phyloP scores from a whole-genome alignment of 2,888 invertebrate genomes.

The Hirtodrosophila duncani region DNA sequence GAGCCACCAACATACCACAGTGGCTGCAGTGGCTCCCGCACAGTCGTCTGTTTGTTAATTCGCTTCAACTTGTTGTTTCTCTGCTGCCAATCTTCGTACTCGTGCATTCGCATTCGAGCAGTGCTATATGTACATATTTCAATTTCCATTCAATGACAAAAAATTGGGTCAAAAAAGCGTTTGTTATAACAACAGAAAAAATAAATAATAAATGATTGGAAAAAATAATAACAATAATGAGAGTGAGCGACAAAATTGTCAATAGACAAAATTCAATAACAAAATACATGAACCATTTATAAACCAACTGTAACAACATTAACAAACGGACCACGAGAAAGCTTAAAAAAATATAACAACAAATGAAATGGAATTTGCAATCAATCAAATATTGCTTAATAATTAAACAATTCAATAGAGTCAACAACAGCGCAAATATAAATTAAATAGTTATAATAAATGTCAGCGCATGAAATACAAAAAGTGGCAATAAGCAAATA shows the following conservation, averaged over 20 bases:
- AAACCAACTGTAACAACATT: slow-evolving; percentile 44
- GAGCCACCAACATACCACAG: slow-evolving; percentile 4
- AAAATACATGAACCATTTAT: slow-evolving; percentile 33
- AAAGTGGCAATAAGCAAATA: slow-evolving; percentile 24
- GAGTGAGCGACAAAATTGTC: slow-evolving; percentile 53
- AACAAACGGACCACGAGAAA: slow-evolving; percentile 42
- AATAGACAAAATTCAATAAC: slow-evolving; percentile 28
- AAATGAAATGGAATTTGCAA: slow-evolving; percentile 64
- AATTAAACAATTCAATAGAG: slow-evolving; percentile 69
- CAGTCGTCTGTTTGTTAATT: background rate
- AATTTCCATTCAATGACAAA: slow-evolving; percentile 40
- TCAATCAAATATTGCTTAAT: slow-evolving; percentile 69
- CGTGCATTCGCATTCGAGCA: too few relatives aligned
- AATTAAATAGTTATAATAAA: slow-evolving; percentile 49
- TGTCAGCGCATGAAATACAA: slow-evolving; percentile 40
- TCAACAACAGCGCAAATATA: slow-evolving; percentile 61
- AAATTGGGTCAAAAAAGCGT: slow-evolving; percentile 63
- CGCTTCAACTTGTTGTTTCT: too few relatives aligned
- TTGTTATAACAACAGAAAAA: slow-evolving; percentile 45
- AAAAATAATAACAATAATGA: slow-evolving; percentile 62
- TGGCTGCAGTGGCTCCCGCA: slow-evolving; percentile 14
- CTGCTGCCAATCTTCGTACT: too few relatives aligned
- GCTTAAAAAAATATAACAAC: slow-evolving; percentile 50
- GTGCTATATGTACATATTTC: slow-evolving; percentile 3
- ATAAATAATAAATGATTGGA: slow-evolving; percentile 23